Base-by-base conservation (phyloP, 2,797 vertebrate species). In the Xenopus petersii region DNA sequence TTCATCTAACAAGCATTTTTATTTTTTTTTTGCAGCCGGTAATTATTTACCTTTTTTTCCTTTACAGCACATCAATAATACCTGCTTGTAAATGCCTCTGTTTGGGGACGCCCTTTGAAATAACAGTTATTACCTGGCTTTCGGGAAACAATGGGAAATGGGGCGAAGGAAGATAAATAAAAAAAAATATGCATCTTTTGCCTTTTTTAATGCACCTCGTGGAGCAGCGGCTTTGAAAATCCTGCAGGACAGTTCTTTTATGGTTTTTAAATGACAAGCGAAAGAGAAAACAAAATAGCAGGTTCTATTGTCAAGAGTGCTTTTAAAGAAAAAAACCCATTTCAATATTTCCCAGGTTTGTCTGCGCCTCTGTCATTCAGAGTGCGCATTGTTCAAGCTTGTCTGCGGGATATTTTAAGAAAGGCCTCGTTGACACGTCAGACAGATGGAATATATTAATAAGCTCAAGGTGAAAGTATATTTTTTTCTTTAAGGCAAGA, bases 261-360 rank as follows among this genome's bases (percentile, higher is more conserved):
- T 59, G 33, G 42, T 67, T 71, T 51, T 51, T 26, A 55, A 24
- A 58, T 73, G 62, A 56, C 61, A 73, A 56, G 16, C 17, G 62
- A 26, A 54, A 73, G 17, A 51, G 26, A 63, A 73, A 46, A 67
- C 64, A 67, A 67, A 67, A 67, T 67, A 67, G 48, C 47, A 67
- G 47, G 30, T 46, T 62, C 61, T 54, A 26, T 47, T 13, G 51
- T 56, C 21, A 69, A 54, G 62, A 65, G 11, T 42, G 17, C 55
- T 67, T 63, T 33, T 64, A 47, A 47, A 48, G 62, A 75, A 64
- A 49, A 51, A 64, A 54, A 58, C 64, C 42, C 21, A 75, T 64
- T 75, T 65, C 42, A 64, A 49, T 70, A 70, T 70, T 58, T 59
- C 21, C 33, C 61, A 63, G 24, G 68, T 36, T 62, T 54, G 21